Evolutionary conservation across 1,140 invertebrate genomes (phyloP), one percentile per base, ranked within the genome.

Genomic region (Coboldia fuscipes): DNA sequence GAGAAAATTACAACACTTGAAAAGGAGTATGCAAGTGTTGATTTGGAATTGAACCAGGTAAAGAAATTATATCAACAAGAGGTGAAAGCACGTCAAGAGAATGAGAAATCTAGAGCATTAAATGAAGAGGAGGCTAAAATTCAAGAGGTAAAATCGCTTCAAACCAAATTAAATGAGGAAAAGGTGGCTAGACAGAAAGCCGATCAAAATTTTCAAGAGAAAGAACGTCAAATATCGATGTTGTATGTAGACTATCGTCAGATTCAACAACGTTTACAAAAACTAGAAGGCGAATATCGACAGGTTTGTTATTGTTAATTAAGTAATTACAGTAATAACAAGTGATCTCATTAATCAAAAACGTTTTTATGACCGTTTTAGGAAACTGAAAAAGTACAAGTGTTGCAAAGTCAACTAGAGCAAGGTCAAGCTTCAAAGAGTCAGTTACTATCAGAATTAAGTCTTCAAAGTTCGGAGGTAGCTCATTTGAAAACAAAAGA

Each of bases 211-310:
- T 74, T 72, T 7, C 82, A 96, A 51, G 86, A 93, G 48, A 84
- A 85, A 45, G 89, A 96, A 52, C 65, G 90, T 7, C 83, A 92
- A 52, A 80, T 90, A 47, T 92, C 81, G 5, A 92, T 93, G 77
- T 57, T 96, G 1, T 80, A 76, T 13, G 83, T 96, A 4, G 90
- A 96, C 55, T 84, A 90, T 49, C 62, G 82, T 7, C 88, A 93
- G 57, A 78, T 92, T 40, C 80, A 89, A 46, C 76, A 90, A 45
- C 68, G 83, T 34, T 54, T 93, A 14, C 78, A 89, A 50, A 90
- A 90, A 51, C 55, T 88, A 2, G 84, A 92, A 54, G 82, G 78
- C 12, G 85, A 92, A 58, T 71, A 83, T 47, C 63, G 81, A 13
- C 79, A 86, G 51, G 30, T 32, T 7, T 23, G 6, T 23, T 12